Evolutionary conservation across 2,888 invertebrate species (phyloP).

Genomic region (Platynereis dumerilii): DNA sequence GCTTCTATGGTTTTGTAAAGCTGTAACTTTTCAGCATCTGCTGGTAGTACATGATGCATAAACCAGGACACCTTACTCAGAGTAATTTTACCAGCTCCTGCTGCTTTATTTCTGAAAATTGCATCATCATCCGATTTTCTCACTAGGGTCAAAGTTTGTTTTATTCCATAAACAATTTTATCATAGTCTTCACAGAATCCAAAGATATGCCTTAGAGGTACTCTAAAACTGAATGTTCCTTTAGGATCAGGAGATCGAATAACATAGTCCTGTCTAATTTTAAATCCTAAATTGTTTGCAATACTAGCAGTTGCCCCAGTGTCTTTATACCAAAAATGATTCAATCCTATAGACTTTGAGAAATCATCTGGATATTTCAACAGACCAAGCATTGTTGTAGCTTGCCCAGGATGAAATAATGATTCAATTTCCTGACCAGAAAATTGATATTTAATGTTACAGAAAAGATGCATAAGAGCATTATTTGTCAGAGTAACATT

Average conservation of each 20-base stretch:
- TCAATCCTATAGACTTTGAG: constrained; percentile 7
- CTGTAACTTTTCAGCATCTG: constrained; percentile 28
- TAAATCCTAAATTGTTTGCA: constrained; percentile 14
- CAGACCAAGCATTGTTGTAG: constrained; percentile 15
- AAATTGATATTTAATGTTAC: constrained; percentile 13
- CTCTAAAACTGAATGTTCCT: constrained; percentile 27
- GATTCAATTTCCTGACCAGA: constrained; percentile 28
- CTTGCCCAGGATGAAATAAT: constrained; percentile 27
- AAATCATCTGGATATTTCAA: constrained; percentile 27
- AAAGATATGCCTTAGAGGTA: constrained; percentile 30
- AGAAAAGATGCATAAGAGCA: constrained; percentile 29
- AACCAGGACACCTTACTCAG: constrained; percentile 28
- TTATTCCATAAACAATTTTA: constrained; percentile 25
- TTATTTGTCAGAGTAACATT: constrained; percentile 19
- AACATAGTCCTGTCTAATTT: constrained; percentile 16
- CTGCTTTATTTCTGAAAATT: neutral
- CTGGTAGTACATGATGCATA: constrained; percentile 25
- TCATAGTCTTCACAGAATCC: constrained; percentile 22
- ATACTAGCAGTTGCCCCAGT: constrained; percentile 11
- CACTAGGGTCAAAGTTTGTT: constrained; percentile 19
- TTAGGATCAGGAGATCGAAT: constrained; percentile 22
- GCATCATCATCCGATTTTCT: constrained; percentile 2
- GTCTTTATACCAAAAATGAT: constrained; percentile 28
- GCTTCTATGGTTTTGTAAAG: constrained; percentile 26
- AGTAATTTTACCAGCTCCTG: too few relatives aligned